Evolutionary conservation across 2,888 invertebrate genomes (phyloP).

Genomic region (Ennomos erosarius): DNA sequence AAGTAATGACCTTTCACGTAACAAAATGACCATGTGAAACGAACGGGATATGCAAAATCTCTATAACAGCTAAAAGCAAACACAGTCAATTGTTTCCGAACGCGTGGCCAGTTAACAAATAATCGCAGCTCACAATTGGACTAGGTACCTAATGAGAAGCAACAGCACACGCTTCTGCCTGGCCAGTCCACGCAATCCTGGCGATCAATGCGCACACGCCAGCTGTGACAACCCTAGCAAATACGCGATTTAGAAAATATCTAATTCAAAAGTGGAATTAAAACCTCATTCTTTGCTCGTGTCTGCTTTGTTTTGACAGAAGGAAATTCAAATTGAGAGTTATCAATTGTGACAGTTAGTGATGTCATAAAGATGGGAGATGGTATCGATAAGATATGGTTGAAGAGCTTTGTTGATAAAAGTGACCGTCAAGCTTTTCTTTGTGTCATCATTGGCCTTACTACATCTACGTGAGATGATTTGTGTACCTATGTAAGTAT

Average conservation of each 20-base stretch:
- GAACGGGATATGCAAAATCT: constrained; percentile 72
- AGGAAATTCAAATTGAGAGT: constrained; percentile 21
- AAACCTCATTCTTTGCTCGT: constrained; percentile 2
- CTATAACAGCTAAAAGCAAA: constrained; percentile 66
- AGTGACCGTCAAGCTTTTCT: background rate
- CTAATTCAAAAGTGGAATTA: background rate
- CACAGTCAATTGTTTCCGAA: constrained; percentile 81
- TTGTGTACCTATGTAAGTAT: too few relatives aligned
- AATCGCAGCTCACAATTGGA: constrained; percentile 81
- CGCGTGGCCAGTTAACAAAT: constrained; percentile 83
- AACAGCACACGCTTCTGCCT: constrained; percentile 58
- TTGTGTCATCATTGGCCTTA: too few relatives aligned
- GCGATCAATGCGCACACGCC: constrained; percentile 69
- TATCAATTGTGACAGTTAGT: constrained; percentile 31
- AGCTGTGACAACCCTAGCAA: constrained; percentile 50
- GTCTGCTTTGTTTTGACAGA: constrained; percentile 12
- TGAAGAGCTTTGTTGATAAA: constrained; percentile 10
- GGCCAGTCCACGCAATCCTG: constrained; percentile 76
- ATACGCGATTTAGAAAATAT: constrained; percentile 33
- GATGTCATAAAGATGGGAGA: constrained; percentile 37
- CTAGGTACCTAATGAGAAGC: constrained; percentile 68
- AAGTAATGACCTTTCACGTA: constrained; percentile 16
- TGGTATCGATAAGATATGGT: constrained; percentile 21
- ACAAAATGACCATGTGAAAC: constrained; percentile 48
- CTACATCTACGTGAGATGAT: too few relatives aligned